phyloP scores from a whole-genome alignment of 2,113 vertebrate genomes.

The Paracanthobrama guichenoti region DNA sequence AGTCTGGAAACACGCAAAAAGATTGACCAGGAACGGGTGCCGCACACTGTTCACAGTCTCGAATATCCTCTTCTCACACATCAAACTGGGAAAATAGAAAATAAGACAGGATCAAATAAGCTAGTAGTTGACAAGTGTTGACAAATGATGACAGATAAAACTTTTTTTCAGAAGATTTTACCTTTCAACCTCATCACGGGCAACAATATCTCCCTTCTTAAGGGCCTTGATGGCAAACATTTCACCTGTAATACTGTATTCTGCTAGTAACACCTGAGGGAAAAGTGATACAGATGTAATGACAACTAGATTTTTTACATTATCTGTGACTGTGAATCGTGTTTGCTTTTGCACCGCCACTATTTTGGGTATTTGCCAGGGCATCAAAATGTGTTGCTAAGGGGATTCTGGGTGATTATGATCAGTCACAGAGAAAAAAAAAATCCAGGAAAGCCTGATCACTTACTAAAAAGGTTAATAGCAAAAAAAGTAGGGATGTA shows the following conservation, averaged over 20 bases:
- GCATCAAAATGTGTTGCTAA: neutral
- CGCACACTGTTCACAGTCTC: constrained; percentile 98
- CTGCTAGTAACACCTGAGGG: constrained; percentile 89
- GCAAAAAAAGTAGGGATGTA: neutral
- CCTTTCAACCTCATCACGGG: constrained; percentile 99
- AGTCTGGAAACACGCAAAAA: constrained; percentile 99
- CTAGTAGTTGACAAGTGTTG: neutral
- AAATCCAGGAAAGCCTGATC: neutral
- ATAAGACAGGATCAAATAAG: neutral
- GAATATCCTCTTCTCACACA: constrained; percentile 99
- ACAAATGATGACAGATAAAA: neutral
- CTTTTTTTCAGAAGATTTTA: constrained; percentile 61
- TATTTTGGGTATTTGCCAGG: neutral
- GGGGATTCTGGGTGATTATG: neutral
- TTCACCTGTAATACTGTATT: constrained; percentile 97
- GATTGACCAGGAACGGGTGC: constrained; percentile 98
- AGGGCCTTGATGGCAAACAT: constrained; percentile 99
- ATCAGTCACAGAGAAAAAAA: neutral
- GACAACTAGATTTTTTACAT: neutral
- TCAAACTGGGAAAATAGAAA: constrained; percentile 66
- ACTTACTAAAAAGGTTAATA: neutral
- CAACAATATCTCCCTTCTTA: constrained; percentile 98
- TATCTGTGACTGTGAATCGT: neutral
- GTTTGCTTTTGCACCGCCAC: neutral
- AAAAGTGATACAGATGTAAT: neutral